A percentile compares a stretch with the other conserved stretches of the same genome.
Conservation (phyloP, 1,140 invertebrate genomes). For the Neoseiulus cucumeris region DNA sequence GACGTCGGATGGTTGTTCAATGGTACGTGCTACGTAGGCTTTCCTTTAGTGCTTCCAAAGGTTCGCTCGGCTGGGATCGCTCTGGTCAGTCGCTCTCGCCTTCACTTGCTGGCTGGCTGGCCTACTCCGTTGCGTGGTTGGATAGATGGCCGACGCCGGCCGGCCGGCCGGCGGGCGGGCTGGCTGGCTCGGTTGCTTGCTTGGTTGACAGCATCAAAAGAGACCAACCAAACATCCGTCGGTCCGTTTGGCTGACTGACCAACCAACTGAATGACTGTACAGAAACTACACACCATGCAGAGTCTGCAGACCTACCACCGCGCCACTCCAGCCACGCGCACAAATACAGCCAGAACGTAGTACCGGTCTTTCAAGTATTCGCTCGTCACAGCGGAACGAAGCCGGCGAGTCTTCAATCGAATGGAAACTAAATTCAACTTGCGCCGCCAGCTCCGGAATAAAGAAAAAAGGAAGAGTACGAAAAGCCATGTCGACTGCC, state of each 20-base stretch:
- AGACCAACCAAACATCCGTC: not conserved
- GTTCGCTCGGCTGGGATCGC: not conserved
- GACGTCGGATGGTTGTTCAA: conserved; percentile 43
- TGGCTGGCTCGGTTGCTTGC: not conserved
- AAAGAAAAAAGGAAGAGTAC: no score
- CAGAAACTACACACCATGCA: no score
- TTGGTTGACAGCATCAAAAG: not conserved
- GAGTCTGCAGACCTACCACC: no score
- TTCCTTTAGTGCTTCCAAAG: not conserved
- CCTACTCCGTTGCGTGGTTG: not conserved
- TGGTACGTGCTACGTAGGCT: conserved; percentile 13
- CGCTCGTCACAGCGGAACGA: no score
- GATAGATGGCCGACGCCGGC: no score
- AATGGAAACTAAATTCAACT: no score
- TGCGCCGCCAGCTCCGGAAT: no score
- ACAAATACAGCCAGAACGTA: no score
- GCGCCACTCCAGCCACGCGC: no score
- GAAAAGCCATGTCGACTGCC: no score
- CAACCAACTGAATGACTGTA: not conserved
- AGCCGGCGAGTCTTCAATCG: no score
- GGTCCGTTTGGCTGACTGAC: not conserved
- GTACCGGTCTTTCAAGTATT: no score
- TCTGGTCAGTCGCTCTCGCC: not conserved
- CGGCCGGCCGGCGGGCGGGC: not conserved
- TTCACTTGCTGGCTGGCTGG: not conserved